Base-by-base conservation (phyloP, 2,888 invertebrate species). In the Polymixis flavicincta region DNA sequence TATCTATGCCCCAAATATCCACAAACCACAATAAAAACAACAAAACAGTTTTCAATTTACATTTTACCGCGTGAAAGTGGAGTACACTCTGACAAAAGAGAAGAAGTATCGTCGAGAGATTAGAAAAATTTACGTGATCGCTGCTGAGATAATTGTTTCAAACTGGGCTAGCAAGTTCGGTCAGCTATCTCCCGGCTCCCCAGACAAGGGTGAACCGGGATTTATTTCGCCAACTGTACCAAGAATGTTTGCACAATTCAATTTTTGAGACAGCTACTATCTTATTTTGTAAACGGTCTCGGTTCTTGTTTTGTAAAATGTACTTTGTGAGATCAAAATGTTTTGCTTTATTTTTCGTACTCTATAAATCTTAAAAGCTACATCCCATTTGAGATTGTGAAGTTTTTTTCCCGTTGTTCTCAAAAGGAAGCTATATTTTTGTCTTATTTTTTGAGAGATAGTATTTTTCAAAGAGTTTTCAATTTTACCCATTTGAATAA, bases 81-180 rank as follows among this genome's bases (percentile, higher is more conserved):
- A 71, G 76, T 88, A 79, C 74, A 76, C 64, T 78, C 70, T 66
- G 72, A 84, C 82, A 87, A 80, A 86, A 76, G 74, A 83, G 89
- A 89, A 88, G 87, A 85, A 87, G 87, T 92, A 89, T 80, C 57
- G 90, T 86, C 80, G 82, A 68, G 70, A 94, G 94, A 94, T 94
- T 93, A 93, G 94, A 94, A 93, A 91, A 94, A 94, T 93, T 93
- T 94, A 94, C 94, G 93, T 87, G 93, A 93, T 93, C 88, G 80
- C 86, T 73, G 54, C 82, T 68, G 8, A 85, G 93, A 93, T 93
- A 92, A 89, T 85, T 88, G 89, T 87, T 89, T 86, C 89, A 81
- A 89, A 89, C 87, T 88, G 87, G 85, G 85, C 87, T 88, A 89
- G 89, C 91, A 92, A 93, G 87, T 92, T 90, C 84, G 90, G 89